A percentile compares a stretch with the other conserved stretches of the same genome.
Conservation (phyloP, 2,888 invertebrate genomes). For the Epistrophe eligans region DNA sequence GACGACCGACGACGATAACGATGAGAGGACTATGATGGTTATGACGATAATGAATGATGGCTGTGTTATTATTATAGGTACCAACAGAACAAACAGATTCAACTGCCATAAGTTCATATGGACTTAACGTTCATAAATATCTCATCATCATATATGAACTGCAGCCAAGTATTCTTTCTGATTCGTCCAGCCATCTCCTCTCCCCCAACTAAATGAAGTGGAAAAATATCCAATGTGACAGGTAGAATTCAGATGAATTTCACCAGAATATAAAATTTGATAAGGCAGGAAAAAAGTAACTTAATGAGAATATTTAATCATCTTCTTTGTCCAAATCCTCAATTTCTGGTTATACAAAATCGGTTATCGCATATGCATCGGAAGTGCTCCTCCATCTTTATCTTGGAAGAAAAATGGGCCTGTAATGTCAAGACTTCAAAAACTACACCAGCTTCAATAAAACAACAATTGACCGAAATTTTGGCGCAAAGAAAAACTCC, state of each 20-base stretch:
- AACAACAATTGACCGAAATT: too few relatives aligned
- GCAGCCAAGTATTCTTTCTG: conserved; percentile 27
- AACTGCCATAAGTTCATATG: conserved; percentile 63
- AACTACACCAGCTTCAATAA: too few relatives aligned
- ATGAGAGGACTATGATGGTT: conserved; percentile 58
- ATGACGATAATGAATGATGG: conserved; percentile 74
- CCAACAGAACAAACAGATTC: conserved; percentile 14
- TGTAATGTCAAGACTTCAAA: too few relatives aligned
- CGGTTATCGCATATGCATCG: too few relatives aligned
- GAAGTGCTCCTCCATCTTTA: too few relatives aligned
- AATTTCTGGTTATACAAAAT: too few relatives aligned
- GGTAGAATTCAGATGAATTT: conserved; percentile 38
- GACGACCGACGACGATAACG: conserved; percentile 15
- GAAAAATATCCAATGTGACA: conserved; percentile 64
- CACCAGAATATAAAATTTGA: background rate
- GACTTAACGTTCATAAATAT: conserved; percentile 70
- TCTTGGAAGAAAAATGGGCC: too few relatives aligned
- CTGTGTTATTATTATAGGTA: conserved; percentile 56
- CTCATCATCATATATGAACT: conserved; percentile 7
- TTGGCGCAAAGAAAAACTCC: too few relatives aligned
- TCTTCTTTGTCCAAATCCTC: too few relatives aligned
- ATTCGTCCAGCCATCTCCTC: background rate
- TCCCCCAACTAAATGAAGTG: conserved; percentile 27
- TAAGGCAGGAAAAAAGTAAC: too few relatives aligned
- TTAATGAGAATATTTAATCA: too few relatives aligned